Percentiles rank a stretch among this genome's conserved stretches.
These are phyloP conservation scores for Lasioglossum baleicum DNA, from an alignment of 1,140 invertebrate species.

Conservation along the genomic window DNA sequence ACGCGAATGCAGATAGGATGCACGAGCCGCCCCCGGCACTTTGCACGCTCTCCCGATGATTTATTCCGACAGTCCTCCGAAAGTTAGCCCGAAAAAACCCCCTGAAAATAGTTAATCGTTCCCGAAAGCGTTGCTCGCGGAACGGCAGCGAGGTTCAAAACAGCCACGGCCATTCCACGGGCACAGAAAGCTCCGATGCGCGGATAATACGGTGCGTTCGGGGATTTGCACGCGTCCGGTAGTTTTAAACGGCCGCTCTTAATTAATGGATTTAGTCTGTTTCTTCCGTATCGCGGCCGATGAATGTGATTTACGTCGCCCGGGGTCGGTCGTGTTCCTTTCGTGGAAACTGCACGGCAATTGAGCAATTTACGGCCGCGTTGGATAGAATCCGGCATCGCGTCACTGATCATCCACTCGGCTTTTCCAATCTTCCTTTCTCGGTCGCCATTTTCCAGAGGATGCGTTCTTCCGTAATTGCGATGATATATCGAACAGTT, in stretches of 20 bases:
- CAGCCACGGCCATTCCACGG: no score
- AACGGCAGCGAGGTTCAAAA: no score
- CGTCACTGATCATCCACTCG: no score
- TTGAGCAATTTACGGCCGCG: constrained; percentile 21
- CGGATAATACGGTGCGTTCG: no score
- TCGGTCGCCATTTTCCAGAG: no score
- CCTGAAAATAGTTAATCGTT: constrained; percentile 13
- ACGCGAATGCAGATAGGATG: constrained; percentile 64
- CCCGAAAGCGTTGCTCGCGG: background rate
- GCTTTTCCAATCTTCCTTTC: no score
- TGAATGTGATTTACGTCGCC: constrained; percentile 22
- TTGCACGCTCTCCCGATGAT: constrained; percentile 32
- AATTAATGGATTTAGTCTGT: constrained; percentile 9
- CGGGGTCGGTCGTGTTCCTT: background rate
- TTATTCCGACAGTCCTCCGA: constrained; percentile 33
- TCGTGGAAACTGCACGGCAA: constrained; percentile 8
- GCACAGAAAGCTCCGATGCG: no score
- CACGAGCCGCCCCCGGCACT: constrained; percentile 27
- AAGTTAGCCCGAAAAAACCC: constrained; percentile 24
- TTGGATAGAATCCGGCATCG: no score
- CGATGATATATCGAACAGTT: no score
- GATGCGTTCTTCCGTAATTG: no score
- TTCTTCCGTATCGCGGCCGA: background rate
- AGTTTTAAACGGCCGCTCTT: background rate
- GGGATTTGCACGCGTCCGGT: background rate